These are phyloP conservation scores for Halocynthia aurantium DNA, from an alignment of 23 tunicate genomes.

Conservation along the genomic window DNA sequence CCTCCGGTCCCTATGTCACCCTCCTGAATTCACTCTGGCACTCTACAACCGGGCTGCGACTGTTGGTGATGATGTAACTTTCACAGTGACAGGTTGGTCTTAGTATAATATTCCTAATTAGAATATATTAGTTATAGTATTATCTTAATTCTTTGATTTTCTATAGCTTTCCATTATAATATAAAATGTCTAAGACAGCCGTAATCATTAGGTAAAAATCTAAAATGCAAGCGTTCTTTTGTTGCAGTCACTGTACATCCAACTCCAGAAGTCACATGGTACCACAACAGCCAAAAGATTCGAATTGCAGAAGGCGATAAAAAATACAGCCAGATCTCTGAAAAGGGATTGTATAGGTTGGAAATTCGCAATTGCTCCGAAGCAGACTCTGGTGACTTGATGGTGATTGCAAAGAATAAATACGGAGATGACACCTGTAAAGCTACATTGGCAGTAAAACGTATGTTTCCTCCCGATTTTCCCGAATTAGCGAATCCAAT, in stretches of 20 bases:
- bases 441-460: conserved; percentile 72
- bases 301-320: conserved; percentile 23
- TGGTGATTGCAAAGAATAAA: conserved; percentile 60
- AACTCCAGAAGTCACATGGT: conserved; percentile 85
- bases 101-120: too few species aligned
- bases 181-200: too few species aligned
- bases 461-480: conserved; percentile 9
- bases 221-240: not conserved
- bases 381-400: conserved; percentile 66
- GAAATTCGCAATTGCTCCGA: conserved; percentile 49
- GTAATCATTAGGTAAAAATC: too few species aligned
- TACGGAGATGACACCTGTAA: conserved; percentile 92
- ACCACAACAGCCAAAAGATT: conserved; percentile 75
- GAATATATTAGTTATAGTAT: too few species aligned
- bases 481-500: too few species aligned
- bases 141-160: too few species aligned
- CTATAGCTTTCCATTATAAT: too few species aligned
- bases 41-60: conserved; percentile 77
- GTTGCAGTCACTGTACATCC: conserved; percentile 86
- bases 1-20: conserved; percentile 21
- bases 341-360: conserved; percentile 74
- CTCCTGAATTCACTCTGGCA: conserved; percentile 94
- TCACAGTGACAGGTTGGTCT: conserved; percentile 72
- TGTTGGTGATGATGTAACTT: conserved; percentile 70
- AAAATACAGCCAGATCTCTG: conserved; percentile 37